These are phyloP conservation scores for Tetramorium simillimum DNA, from an alignment of 1,140 invertebrate species.

Conservation along the genomic window DNA sequence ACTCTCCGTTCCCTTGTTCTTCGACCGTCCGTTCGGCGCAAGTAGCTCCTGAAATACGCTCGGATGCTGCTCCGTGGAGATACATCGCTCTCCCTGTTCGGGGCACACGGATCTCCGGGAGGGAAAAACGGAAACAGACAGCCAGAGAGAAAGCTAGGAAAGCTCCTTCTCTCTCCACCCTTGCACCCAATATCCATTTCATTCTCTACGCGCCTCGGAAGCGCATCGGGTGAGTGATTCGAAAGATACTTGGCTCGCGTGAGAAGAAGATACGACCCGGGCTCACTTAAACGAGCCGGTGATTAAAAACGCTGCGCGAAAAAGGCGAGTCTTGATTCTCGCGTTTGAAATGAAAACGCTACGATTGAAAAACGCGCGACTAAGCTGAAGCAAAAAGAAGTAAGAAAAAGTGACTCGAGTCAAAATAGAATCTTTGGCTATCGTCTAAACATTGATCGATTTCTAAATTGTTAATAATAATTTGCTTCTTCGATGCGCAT, in stretches of 20 bases:
- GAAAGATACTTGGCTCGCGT: not conserved
- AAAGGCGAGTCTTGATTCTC: conserved; percentile 5
- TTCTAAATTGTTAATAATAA: not conserved
- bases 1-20: not conserved
- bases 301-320: conserved; percentile 43
- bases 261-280: not conserved
- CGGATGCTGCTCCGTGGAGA: not conserved
- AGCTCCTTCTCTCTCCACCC: not conserved
- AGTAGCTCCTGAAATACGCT: conserved; percentile 26
- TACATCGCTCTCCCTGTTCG: conserved; percentile 11
- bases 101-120: not conserved
- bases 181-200: conserved; percentile 53
- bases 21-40: conserved; percentile 23
- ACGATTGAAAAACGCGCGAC: not conserved
- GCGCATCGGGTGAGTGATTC: conserved; percentile 18
- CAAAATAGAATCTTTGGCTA: not conserved
- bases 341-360: conserved; percentile 16
- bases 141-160: not conserved
- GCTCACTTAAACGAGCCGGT: not conserved
- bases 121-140: conserved; percentile 30
- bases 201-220: conserved; percentile 6
- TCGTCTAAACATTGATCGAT: not conserved
- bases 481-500: not conserved
- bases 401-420: not conserved
- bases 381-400: not conserved